phyloP scores from a whole-genome alignment of 1,140 invertebrate genomes.

The Dendroctonus valens region DNA sequence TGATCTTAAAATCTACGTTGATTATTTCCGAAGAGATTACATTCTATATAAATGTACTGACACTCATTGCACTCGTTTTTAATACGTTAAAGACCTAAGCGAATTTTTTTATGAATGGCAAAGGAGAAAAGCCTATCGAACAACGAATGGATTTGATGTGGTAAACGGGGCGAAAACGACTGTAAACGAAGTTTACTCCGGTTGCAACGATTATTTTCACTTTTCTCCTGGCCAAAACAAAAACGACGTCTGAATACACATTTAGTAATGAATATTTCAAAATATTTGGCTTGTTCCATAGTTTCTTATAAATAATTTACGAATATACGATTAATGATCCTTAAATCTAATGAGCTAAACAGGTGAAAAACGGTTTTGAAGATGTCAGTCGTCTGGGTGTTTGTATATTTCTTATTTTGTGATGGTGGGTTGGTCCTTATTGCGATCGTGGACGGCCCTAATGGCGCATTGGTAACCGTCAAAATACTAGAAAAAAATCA shows the following conservation, averaged over 20 bases:
- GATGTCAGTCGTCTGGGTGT: slow-evolving; percentile 47
- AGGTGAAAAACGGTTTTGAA: slow-evolving; percentile 28
- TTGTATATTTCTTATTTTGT: slow-evolving; percentile 1
- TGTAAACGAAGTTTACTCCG: neutral
- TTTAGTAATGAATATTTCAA: slow-evolving; percentile 21
- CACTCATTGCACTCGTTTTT: slow-evolving; percentile 20
- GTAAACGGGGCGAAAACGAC: neutral
- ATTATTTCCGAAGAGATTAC: slow-evolving; percentile 26
- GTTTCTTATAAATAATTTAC: slow-evolving; percentile 25
- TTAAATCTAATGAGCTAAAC: slow-evolving; percentile 34
- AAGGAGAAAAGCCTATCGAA: neutral
- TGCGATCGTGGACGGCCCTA: slow-evolving; percentile 50
- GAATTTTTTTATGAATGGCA: slow-evolving; percentile 3
- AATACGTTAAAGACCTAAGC: slow-evolving; percentile 9
- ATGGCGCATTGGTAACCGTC: slow-evolving; percentile 48
- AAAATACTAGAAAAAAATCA: slow-evolving; percentile 46
- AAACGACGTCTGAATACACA: slow-evolving; percentile 19
- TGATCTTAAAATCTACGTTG: slow-evolving; percentile 18
- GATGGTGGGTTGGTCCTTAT: slow-evolving; percentile 50
- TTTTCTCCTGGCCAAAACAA: neutral
- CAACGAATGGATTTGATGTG: neutral
- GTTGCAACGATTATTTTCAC: neutral
- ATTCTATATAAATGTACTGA: slow-evolving; percentile 14
- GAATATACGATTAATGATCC: slow-evolving; percentile 32
- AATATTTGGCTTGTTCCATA: slow-evolving; percentile 30